A percentile compares a stretch with the other conserved stretches of the same genome.
These are phyloP conservation scores for Pelecanus crispus DNA, from an alignment of 2,113 vertebrate genomes.

Conservation along the genomic window DNA sequence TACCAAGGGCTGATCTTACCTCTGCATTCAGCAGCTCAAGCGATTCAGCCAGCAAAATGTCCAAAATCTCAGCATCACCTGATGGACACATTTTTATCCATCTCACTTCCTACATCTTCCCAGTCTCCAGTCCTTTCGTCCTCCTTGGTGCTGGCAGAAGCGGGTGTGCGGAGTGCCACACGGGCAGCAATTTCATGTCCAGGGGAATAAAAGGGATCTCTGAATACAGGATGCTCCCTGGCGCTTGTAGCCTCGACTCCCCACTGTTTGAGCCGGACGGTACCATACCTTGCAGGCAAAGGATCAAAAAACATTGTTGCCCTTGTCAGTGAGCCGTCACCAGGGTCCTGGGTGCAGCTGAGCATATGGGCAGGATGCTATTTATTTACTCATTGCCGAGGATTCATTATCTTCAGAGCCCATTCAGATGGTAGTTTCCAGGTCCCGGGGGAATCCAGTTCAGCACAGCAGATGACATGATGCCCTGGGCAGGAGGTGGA, in stretches of 20 bases:
- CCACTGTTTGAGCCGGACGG: background rate
- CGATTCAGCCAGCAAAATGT: accelerated
- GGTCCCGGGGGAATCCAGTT: background rate
- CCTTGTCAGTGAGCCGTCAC: conserved; percentile 5
- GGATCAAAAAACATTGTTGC: background rate
- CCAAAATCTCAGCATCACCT: background rate
- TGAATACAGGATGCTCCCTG: background rate
- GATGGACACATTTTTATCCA: background rate
- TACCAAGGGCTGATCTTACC: background rate
- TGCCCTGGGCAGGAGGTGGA: conserved; percentile 51
- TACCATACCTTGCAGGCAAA: background rate
- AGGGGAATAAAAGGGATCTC: background rate
- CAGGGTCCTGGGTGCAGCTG: conserved; percentile 23
- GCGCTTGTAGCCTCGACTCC: background rate
- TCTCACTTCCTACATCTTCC: background rate
- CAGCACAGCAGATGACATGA: conserved; percentile 14
- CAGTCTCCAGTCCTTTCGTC: background rate
- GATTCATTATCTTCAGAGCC: background rate
- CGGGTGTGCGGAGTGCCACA: accelerated
- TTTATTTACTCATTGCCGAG: background rate
- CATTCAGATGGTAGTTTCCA: background rate
- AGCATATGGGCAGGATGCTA: background rate
- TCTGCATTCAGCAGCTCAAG: background rate
- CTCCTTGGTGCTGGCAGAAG: background rate
- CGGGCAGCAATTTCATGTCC: background rate